phyloP scores from a whole-genome alignment of 2,113 vertebrate species.

The Strigops habroptila region DNA sequence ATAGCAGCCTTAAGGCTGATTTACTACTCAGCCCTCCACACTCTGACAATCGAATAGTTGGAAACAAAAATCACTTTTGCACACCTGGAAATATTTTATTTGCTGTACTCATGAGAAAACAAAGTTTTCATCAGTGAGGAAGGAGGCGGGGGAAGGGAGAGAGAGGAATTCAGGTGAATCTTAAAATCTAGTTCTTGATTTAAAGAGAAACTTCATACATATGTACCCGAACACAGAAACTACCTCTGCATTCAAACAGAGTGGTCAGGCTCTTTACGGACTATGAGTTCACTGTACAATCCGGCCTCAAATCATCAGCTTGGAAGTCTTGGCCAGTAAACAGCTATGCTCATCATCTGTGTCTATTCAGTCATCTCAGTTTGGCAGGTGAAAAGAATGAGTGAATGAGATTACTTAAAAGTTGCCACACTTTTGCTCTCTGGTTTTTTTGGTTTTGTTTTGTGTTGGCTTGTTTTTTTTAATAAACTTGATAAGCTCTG shows the following conservation, averaged over 20 bases:
- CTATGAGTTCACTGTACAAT: neutral
- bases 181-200: neutral
- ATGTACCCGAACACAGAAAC: neutral
- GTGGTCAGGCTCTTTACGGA: neutral
- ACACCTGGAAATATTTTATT: constrained; percentile 73
- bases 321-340: neutral
- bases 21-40: constrained; percentile 61
- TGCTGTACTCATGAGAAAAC: constrained; percentile 47
- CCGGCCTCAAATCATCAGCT: neutral
- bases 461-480: neutral
- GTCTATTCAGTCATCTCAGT: neutral
- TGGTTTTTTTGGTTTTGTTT: neutral
- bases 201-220: neutral
- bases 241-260: neutral
- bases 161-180: constrained; percentile 2
- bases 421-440: neutral
- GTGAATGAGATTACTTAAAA: neutral
- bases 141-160: neutral
- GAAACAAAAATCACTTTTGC: constrained; percentile 59
- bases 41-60: constrained; percentile 64
- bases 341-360: neutral
- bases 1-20: constrained; percentile 71
- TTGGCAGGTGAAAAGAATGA: neutral
- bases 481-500: neutral
- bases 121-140: constrained; percentile 11